Evolutionary conservation across 2,113 vertebrate species (phyloP), one percentile per base, ranked within the genome.

Genomic region (Fulica atra): DNA sequence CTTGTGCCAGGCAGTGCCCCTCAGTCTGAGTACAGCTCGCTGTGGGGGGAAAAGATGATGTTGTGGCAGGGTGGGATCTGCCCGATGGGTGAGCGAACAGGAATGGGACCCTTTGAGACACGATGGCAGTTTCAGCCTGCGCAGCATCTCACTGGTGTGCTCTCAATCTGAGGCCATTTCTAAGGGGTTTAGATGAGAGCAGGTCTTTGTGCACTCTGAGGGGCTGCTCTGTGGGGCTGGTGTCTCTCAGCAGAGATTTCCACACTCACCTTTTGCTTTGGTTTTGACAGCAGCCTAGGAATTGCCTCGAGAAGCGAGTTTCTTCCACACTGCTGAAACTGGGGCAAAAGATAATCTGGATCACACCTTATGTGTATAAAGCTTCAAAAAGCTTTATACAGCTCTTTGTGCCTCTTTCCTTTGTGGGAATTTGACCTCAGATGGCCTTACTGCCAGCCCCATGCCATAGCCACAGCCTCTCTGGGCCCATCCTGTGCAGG

Each of bases 31-130:
- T 7, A 71, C 60, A 28, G 86, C 77, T 69, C 8, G 0, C 23
- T 2, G 36, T 5, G 25, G 64, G 0, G 61, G 13, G 77, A 7
- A 56, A 63, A 40, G 16, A 0, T 7, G 53, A 4, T 13, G 2
- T 19, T 51, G 13, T 11, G 61, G 33, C 57, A 17, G 86, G 6
- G 69, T 56, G 82, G 50, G 5, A 9, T 25, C 78, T 64, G 78
- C 38, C 50, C 26, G 36, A 65, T 35, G 71, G 84, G 64, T 29
- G 50, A 65, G 84, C 53, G 61, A 54, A 35, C 25, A 19, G 8
- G 72, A 38, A 54, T 1, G 4, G 4, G 65, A 21, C 31, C 24
- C 69, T 54, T 5, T 17, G 78, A 76, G 78, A 40, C 65, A 19
- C 16, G 4, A 0, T 6, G 48, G 69, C n/a, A 38, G 15, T 54